Conservation (phyloP, 2,888 invertebrate genomes). For the Limnephilus auricula region DNA sequence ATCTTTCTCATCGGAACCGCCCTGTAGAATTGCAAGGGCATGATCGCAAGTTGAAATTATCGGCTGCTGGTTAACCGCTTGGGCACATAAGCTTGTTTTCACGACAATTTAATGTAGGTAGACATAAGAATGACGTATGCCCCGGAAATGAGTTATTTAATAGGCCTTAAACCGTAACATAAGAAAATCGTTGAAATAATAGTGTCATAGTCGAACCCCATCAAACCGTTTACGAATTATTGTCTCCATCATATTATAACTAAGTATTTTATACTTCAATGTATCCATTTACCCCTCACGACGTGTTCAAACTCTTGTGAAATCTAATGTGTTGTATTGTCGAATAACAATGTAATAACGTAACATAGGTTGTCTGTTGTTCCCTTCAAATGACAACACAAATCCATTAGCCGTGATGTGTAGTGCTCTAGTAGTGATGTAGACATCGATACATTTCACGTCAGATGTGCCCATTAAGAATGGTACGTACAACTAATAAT, state of each 20-base stretch:
- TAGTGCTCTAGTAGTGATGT: neutral
- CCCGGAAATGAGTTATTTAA: no score
- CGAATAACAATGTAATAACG: neutral
- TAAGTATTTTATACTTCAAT: neutral
- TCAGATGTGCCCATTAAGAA: neutral
- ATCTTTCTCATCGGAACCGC: no score
- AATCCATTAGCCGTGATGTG: neutral
- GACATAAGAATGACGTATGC: no score
- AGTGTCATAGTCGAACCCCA: neutral
- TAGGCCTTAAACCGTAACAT: no score
- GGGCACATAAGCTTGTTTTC: no score
- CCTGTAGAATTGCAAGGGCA: no score
- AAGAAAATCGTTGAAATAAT: neutral
- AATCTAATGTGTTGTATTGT: neutral
- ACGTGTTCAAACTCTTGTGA: neutral
- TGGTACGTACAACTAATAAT: neutral
- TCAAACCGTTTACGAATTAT: neutral
- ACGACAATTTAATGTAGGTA: no score
- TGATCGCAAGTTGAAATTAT: no score
- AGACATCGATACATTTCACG: neutral
- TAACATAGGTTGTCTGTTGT: neutral
- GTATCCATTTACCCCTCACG: neutral
- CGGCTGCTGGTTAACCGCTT: no score
- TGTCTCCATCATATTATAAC: neutral
- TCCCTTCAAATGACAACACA: neutral